phyloP scores from a whole-genome alignment of 2,797 vertebrate species.

The Serranus cabrilla region DNA sequence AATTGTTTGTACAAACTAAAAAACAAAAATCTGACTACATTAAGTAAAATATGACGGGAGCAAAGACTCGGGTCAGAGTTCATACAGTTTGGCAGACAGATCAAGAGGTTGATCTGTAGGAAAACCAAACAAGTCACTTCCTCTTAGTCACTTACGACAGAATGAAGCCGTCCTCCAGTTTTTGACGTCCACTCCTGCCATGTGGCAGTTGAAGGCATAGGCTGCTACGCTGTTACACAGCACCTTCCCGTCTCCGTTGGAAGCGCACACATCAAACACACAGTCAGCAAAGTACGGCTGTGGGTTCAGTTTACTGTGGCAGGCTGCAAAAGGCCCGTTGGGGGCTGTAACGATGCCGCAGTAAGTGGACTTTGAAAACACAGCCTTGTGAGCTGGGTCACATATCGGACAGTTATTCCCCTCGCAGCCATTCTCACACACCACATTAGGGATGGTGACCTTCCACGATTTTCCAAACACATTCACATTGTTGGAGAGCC shows the following conservation, averaged over 20 bases:
- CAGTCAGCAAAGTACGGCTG: conserved; percentile 81
- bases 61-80: not conserved
- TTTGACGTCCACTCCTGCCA: conserved; percentile 69
- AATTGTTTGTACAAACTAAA: too few species aligned
- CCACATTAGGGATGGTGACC: conserved; percentile 62
- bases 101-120: not conserved
- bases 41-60: too few species aligned
- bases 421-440: conserved; percentile 75
- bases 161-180: conserved; percentile 83
- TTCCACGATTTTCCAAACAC: conserved; percentile 77
- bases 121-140: conserved; percentile 1
- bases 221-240: conserved; percentile 80
- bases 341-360: conserved; percentile 77
- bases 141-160: conserved; percentile 79
- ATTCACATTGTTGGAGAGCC: conserved; percentile 73
- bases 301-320: conserved; percentile 73
- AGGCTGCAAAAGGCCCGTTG: conserved; percentile 78
- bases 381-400: conserved; percentile 44
- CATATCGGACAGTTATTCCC: conserved; percentile 75
- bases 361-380: conserved; percentile 71
- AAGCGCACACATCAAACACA: conserved; percentile 78
- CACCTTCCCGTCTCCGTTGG: conserved; percentile 69
- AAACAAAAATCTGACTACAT: too few species aligned
- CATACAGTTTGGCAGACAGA: not conserved
- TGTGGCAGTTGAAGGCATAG: conserved; percentile 79